Evolutionary conservation across 2,113 vertebrate species (phyloP), one percentile per base, ranked within the genome.

Genomic region (Spilogale gracilis): DNA sequence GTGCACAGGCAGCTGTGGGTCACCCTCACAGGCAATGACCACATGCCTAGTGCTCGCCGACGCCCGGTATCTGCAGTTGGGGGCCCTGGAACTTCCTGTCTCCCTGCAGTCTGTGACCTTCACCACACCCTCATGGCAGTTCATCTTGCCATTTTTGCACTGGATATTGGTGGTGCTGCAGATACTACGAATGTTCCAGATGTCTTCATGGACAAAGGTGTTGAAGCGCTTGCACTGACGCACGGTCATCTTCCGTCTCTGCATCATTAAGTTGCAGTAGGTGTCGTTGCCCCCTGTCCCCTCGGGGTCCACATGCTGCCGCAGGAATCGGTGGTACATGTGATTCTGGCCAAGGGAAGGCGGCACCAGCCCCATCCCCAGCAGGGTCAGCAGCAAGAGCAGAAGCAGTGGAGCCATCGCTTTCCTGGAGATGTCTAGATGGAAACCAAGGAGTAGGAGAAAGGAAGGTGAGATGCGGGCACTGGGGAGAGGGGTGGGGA

Each of bases 261-360:
- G 97, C 97, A 98, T 98, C 97, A 98, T 97, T 69, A 96, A 0
- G 69, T 98, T 98, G 96, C 98, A 98, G 96, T 98, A 98, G 12
- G 2, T 5, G 7, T 95, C 73, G 17, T 54, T 74, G 21, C 94
- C 89, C 5, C 73, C 89, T 45, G 83, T 76, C 21, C 5, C 81
- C 0, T 38, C 11, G 11, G 86, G 93, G 90, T 98, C 94, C 17
- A 98, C 87, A 0, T 98, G 98, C 54, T 98, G 98, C 43, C 93
- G 58, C 81, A 94, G 81, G 84, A 98, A 98, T 30, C 97, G 80
- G 1, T 98, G 92, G 58, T 98, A 97, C 96, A 96, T 98, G 18
- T 0, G 9, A 63, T 91, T 7, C 78, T 97, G 97, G 69, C 97
- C 97, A 3, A 85, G 73, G 85, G 94, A 94, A 61, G 82, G 97